Percentiles rank a stretch among this genome's conserved stretches.
phyloP scores from a whole-genome alignment of 2,888 invertebrate species.

The Arrhopalites spinosus region DNA sequence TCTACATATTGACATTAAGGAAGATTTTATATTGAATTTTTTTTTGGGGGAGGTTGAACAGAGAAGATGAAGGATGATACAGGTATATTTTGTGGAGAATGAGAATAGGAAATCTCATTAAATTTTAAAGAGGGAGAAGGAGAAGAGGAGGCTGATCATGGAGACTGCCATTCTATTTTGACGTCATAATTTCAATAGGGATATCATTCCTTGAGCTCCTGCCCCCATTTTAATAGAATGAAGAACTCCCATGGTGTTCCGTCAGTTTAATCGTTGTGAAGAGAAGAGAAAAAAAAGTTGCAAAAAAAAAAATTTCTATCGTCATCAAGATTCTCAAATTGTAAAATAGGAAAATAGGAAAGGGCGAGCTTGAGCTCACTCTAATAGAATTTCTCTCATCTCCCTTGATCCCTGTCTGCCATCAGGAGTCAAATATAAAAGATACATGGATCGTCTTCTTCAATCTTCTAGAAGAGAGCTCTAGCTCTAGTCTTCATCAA shows the following conservation, averaged over 20 bases:
- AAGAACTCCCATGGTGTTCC: background rate
- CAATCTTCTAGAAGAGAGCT: too few species aligned
- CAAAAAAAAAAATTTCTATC: too few species aligned
- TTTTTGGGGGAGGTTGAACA: background rate
- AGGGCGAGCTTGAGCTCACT: background rate
- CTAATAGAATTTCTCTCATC: background rate
- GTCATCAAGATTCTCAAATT: too few species aligned
- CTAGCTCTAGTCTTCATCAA: background rate
- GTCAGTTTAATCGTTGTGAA: background rate
- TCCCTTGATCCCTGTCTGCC: conserved; percentile 5
- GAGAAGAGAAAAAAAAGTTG: too few species aligned
- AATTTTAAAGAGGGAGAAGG: conserved; percentile 25
- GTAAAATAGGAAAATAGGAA: too few species aligned
- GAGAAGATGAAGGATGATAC: background rate
- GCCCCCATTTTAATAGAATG: background rate
- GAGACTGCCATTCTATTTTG: conserved; percentile 9
- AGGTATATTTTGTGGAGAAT: background rate
- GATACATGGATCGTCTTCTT: background rate
- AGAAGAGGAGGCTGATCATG: background rate
- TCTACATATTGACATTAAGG: too few species aligned
- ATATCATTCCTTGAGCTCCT: background rate
- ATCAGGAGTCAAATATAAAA: too few species aligned
- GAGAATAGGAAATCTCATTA: conserved; percentile 36
- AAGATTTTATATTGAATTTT: too few species aligned
- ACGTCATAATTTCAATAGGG: conserved; percentile 23